These are phyloP conservation scores for Echeneis naucrates DNA, from an alignment of 2,797 vertebrate genomes.

Conservation along the genomic window DNA sequence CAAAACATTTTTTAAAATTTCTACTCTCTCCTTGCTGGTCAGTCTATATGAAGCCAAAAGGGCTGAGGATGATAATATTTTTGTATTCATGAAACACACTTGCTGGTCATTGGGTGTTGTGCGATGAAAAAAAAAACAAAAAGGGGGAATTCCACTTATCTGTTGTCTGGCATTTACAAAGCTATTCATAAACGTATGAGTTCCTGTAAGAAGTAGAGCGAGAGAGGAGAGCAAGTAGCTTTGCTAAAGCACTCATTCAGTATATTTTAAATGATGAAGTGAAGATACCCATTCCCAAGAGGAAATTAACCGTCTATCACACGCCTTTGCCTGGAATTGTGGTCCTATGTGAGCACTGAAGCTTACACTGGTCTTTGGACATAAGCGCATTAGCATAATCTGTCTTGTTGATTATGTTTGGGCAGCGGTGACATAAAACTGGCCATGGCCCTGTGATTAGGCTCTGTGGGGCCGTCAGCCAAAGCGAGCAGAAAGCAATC, in stretches of 20 bases:
- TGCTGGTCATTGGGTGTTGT: background rate
- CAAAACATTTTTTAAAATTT: background rate
- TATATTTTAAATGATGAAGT: constrained; percentile 13
- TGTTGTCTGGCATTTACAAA: background rate
- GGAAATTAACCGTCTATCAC: constrained; percentile 39
- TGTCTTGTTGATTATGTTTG: constrained; percentile 75
- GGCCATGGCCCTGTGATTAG: constrained; percentile 54
- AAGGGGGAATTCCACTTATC: constrained; percentile 3
- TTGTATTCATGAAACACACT: background rate
- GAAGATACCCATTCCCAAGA: constrained; percentile 25
- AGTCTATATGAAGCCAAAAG: background rate
- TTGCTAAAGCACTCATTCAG: constrained; percentile 1
- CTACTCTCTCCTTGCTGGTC: background rate
- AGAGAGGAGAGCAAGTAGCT: background rate
- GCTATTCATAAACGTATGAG: background rate
- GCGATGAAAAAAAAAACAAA: background rate
- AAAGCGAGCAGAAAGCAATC: constrained; percentile 70
- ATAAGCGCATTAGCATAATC: constrained; percentile 72
- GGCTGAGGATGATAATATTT: too few relatives aligned
- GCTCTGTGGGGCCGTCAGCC: constrained; percentile 60
- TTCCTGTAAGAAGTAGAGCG: background rate
- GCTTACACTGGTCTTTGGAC: constrained; percentile 31
- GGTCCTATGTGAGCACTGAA: constrained; percentile 27
- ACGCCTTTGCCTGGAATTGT: constrained; percentile 26
- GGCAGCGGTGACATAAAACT: constrained; percentile 69